These are phyloP conservation scores for Nipponia nippon DNA, from an alignment of 2,113 vertebrate species.

Conservation along the genomic window DNA sequence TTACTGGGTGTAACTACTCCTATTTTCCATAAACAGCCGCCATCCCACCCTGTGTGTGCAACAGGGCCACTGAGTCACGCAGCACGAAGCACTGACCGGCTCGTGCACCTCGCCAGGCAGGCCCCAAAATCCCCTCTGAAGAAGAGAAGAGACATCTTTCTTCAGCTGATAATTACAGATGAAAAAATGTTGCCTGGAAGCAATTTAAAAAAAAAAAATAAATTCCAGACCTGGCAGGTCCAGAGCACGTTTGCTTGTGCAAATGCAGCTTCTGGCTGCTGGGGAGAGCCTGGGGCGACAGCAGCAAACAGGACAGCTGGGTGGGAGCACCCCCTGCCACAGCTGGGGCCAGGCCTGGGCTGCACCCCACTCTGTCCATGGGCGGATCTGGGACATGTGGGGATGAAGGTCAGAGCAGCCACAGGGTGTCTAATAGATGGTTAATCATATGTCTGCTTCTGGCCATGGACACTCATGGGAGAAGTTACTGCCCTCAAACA, in stretches of 20 bases:
- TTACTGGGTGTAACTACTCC: background rate
- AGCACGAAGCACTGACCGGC: background rate
- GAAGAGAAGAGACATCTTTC: background rate
- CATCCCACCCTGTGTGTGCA: background rate
- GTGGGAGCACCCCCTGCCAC: background rate
- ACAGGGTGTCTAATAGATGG: background rate
- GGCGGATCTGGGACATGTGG: fast-evolving
- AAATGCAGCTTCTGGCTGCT: background rate
- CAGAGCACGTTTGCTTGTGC: background rate
- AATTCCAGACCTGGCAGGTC: background rate
- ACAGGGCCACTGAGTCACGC: background rate
- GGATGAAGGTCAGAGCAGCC: background rate
- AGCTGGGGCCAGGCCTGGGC: background rate
- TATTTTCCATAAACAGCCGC: background rate
- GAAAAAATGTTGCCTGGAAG: background rate
- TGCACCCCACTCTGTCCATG: no score
- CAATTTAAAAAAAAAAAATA: background rate
- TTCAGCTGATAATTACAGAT: background rate
- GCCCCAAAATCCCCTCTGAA: background rate
- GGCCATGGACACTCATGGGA: background rate
- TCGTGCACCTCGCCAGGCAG: background rate
- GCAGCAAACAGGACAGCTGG: background rate
- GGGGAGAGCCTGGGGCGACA: background rate
- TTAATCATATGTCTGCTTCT: background rate
- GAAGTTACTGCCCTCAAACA: background rate